phyloP scores from a whole-genome alignment of 2,888 invertebrate genomes.

The Nomada goodeniana region DNA sequence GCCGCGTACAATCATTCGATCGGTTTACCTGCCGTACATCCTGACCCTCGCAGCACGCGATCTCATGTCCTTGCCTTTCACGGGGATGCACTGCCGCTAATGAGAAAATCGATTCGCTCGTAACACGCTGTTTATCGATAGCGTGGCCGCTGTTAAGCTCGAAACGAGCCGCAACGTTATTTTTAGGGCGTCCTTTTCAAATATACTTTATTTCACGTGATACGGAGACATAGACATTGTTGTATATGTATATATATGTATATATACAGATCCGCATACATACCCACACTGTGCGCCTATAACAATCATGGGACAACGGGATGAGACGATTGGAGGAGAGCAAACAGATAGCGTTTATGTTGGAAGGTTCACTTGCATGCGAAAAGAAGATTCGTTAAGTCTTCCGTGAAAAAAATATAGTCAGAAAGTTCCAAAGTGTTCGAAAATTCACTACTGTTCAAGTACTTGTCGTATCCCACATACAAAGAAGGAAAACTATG shows the following conservation, averaged over 20 bases:
- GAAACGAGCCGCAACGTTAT: constrained; percentile 32
- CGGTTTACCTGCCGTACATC: not conserved
- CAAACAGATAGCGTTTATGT: constrained; percentile 1
- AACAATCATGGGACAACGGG: not conserved
- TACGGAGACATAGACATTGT: constrained; percentile 12
- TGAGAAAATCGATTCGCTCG: constrained; percentile 55
- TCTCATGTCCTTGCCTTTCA: constrained; percentile 10
- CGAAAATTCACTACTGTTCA: too few species aligned
- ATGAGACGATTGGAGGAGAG: not conserved
- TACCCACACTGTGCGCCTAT: not conserved
- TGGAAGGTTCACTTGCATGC: not conserved
- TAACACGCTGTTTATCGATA: constrained; percentile 54
- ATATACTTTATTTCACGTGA: constrained; percentile 41
- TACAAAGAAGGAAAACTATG: too few species aligned
- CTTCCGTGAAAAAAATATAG: too few species aligned
- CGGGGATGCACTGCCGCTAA: constrained; percentile 43
- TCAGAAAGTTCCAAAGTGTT: too few species aligned
- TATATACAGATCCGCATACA: not conserved
- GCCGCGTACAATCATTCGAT: not conserved
- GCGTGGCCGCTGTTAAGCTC: constrained; percentile 1
- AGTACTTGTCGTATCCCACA: too few species aligned
- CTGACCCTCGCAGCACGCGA: constrained; percentile 2
- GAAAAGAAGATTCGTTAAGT: not conserved
- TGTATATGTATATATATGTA: not conserved
- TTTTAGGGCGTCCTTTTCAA: constrained; percentile 35